These are phyloP conservation scores for Uria lomvia DNA, from an alignment of 2,113 vertebrate genomes.

Conservation along the genomic window DNA sequence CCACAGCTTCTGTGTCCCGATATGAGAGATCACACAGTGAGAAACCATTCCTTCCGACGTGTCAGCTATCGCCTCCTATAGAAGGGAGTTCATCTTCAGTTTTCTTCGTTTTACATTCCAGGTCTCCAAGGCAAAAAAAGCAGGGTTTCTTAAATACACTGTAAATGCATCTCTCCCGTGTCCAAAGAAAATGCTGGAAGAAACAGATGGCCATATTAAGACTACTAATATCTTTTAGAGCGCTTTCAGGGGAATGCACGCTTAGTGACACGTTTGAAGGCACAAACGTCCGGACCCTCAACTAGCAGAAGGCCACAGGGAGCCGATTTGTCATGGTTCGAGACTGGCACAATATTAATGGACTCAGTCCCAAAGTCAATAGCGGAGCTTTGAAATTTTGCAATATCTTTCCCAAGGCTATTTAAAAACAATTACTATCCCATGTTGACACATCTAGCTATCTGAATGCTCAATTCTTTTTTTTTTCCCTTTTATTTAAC, in stretches of 20 bases:
- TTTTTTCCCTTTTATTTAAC: not conserved
- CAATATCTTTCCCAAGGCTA: not conserved
- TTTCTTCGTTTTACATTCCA: not conserved
- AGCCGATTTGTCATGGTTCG: not conserved
- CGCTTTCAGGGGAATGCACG: not conserved
- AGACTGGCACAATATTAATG: not conserved
- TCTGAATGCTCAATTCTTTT: not conserved
- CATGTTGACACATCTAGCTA: not conserved
- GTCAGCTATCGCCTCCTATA: not conserved
- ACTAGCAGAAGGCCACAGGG: not conserved
- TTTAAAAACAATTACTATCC: not conserved
- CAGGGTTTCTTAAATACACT: not conserved
- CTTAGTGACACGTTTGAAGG: not conserved
- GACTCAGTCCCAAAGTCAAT: not conserved
- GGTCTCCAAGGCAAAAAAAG: not conserved
- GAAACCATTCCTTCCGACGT: not conserved
- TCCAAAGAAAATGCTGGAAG: not conserved
- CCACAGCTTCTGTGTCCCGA: not conserved
- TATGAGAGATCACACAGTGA: not conserved
- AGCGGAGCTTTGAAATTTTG: not conserved
- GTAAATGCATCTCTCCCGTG: not conserved
- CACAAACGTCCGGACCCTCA: not conserved
- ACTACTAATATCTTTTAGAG: not conserved
- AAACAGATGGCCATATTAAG: not conserved
- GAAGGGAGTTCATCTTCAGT: not conserved